These are phyloP conservation scores for Tolypeutes matacus DNA, from an alignment of 2,797 vertebrate species.

Conservation along the genomic window DNA sequence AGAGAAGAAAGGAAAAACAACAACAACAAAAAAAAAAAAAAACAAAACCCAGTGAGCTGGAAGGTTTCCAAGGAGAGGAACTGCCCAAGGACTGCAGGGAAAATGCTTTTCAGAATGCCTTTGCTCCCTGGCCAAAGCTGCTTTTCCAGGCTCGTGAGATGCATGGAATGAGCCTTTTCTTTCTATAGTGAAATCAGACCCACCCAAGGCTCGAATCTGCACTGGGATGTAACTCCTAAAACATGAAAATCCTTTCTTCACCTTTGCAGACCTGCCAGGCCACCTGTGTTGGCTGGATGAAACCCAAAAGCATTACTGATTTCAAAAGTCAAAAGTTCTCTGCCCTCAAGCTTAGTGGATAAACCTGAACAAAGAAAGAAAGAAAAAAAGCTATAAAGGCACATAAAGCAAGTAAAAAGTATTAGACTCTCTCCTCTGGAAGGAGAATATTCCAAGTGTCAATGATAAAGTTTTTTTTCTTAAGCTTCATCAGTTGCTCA, in stretches of 20 bases:
- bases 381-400: not conserved
- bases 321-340: not conserved
- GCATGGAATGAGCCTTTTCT: not conserved
- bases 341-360: not conserved
- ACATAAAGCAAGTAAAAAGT: not conserved
- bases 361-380: not conserved
- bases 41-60: not conserved
- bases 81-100: rapidly evolving
- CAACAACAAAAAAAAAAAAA: too few species aligned
- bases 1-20: not conserved
- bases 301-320: not conserved
- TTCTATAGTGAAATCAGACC: not conserved
- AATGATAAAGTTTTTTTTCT: not conserved
- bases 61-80: not conserved
- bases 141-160: not conserved
- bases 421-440: not conserved
- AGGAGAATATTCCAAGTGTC: not conserved
- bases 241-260: not conserved
- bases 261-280: not conserved
- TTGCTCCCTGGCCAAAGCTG: not conserved
- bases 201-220: not conserved
- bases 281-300: not conserved
- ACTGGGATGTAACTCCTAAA: not conserved
- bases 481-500: not conserved
- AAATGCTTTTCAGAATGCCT: not conserved